A percentile compares a stretch with the other conserved stretches of the same genome.
Evolutionary conservation across 2,888 invertebrate genomes (phyloP).

Genomic region (Chirona hameri): DNA sequence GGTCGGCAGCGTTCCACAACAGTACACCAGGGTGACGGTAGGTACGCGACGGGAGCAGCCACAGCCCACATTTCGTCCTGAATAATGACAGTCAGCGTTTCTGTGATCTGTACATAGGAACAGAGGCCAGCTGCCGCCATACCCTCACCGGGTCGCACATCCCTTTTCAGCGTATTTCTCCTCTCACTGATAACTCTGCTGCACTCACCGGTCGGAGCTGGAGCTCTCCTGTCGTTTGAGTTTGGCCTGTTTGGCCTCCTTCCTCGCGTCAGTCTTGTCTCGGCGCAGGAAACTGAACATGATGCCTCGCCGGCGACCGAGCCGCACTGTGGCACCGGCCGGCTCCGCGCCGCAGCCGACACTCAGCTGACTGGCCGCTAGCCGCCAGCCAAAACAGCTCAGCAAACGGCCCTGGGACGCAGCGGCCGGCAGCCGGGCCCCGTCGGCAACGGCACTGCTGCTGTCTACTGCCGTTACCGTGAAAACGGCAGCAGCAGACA

Average conservation of each 20-base stretch:
- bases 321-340: not conserved
- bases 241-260: constrained; percentile 3
- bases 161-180: not conserved
- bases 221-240: not conserved
- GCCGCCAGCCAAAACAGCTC: not conserved
- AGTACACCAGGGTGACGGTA: not conserved
- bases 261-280: not conserved
- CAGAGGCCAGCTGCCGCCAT: no score
- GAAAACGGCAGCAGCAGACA: no score
- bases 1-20: not conserved
- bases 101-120: no score
- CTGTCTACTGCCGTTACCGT: no score
- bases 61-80: no score
- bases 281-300: not conserved
- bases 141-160: not conserved
- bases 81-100: no score
- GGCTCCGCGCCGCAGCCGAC: not conserved
- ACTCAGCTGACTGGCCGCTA: not conserved
- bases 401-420: not conserved
- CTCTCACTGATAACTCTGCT: no score
- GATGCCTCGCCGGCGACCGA: not conserved
- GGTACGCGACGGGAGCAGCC: no score
- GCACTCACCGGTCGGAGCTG: not conserved
- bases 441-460: not conserved
- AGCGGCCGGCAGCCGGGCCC: not conserved